These are phyloP conservation scores for Perccottus glenii DNA, from an alignment of 2,113 vertebrate genomes.

Conservation along the genomic window DNA sequence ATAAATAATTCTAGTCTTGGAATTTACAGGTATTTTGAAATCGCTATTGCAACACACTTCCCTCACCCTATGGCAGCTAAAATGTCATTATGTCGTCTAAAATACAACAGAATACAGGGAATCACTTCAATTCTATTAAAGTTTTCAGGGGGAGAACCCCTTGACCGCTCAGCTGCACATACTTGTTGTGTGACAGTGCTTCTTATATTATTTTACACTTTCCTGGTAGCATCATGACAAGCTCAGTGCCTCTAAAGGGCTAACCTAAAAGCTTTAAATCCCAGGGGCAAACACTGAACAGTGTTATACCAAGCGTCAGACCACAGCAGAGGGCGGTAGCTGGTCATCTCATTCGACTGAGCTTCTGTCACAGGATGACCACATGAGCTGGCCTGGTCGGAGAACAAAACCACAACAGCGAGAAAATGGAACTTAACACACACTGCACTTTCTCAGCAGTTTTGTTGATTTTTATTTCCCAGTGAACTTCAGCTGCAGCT, in stretches of 20 bases:
- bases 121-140: too few relatives aligned
- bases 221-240: too few relatives aligned
- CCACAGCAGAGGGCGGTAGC: neutral
- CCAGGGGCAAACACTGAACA: too few relatives aligned
- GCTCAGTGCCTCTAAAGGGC: too few relatives aligned
- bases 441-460: neutral
- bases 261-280: too few relatives aligned
- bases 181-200: too few relatives aligned
- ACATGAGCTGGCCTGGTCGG: constrained; percentile 13
- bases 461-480: neutral
- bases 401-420: constrained; percentile 24
- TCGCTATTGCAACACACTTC: constrained; percentile 20
- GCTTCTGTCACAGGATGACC: constrained; percentile 25
- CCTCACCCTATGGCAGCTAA: neutral
- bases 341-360: constrained; percentile 33
- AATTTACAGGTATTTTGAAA: constrained; percentile 42
- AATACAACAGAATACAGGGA: too few relatives aligned
- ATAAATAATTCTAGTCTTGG: neutral
- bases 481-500: neutral
- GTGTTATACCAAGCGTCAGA: neutral
- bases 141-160: too few relatives aligned
- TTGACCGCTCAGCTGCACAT: too few relatives aligned
- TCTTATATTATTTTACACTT: too few relatives aligned
- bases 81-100: too few relatives aligned
- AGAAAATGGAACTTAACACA: constrained; percentile 23